Base-by-base conservation (phyloP, 1,140 invertebrate genomes). In the Chlorops oryzae region DNA sequence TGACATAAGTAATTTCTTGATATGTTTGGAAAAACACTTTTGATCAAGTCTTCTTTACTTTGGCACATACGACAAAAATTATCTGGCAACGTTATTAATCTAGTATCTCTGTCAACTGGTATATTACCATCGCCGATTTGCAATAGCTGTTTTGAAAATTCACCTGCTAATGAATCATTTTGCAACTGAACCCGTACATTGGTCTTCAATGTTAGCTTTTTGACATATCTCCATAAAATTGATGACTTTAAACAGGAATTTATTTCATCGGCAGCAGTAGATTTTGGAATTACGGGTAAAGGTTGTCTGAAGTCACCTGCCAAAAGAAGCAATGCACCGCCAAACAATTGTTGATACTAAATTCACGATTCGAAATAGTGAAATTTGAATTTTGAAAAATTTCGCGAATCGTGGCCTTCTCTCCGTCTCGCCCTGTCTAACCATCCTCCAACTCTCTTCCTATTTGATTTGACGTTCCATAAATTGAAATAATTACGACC, bases 91-190 rank as follows among this genome's bases (percentile, higher is more conserved):
- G 39, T 60, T 58, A 75, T 74, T 27, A 40, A 67, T 59, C 60
- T 59, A 51, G 58, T 61, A 46, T 55, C 58, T 49, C 47, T 28
- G 18, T 62, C 46, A 18, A 58, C 17, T 5, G 7, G 10, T 35
- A 74, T 43, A 59, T 63, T 66, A 20, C 68, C 65, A 69, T 74
- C 68, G 48, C 65, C 68, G 60, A 74, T 64, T 45, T 55, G 43
- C 47, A 70, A 43, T 34, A 72, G 55, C 58, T 62, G 54, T 52
- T 62, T 55, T 20, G 56, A 50, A 52, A 72, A 73, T 48, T 21
- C 22, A 34, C 61, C 57, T 47, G 47, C 63, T 58, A 56, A 58
- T 65, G 45, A 20, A 45, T 73, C 65, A 47, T 32, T 32, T 32
- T 32, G 27, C 27, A 32, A 32, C n/a, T 32, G 27, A 32, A 32